A percentile compares a stretch with the other conserved stretches of the same genome.
Evolutionary conservation across 2,888 invertebrate species (phyloP).

Genomic region (Thymelicus sylvestris): DNA sequence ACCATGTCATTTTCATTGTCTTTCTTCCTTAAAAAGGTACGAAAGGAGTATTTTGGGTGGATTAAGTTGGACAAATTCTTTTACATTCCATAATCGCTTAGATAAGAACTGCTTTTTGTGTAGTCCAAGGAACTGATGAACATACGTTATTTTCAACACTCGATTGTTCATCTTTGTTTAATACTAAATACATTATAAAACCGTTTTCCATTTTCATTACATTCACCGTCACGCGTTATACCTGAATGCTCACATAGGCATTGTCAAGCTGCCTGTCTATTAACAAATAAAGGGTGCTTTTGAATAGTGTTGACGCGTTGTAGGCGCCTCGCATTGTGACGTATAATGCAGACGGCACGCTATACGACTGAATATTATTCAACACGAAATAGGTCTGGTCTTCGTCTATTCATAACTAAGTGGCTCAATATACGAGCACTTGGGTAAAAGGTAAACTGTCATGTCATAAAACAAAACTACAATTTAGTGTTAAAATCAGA

Average conservation of each 20-base stretch:
- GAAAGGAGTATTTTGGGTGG: no score
- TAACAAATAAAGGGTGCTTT: constrained; percentile 66
- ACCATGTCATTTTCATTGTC: no score
- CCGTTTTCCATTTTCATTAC: constrained; percentile 26
- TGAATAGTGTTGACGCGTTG: constrained; percentile 64
- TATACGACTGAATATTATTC: constrained; percentile 50
- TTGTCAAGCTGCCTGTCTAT: constrained; percentile 63
- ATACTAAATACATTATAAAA: not conserved
- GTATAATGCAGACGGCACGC: constrained; percentile 53
- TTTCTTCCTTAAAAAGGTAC: no score
- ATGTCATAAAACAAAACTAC: not conserved
- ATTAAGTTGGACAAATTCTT: no score
- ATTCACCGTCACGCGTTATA: constrained; percentile 3
- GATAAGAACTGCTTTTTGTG: no score
- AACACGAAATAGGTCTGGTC: constrained; percentile 47
- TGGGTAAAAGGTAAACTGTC: not conserved
- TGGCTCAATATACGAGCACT: constrained; percentile 42
- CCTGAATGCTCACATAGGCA: constrained; percentile 53
- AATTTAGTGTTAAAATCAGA: not conserved
- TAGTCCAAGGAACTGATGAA: no score
- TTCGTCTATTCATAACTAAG: constrained; percentile 46
- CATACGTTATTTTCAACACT: not conserved
- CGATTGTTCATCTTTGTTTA: not conserved
- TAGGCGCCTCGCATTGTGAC: constrained; percentile 58
- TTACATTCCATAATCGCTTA: no score